Conservation (phyloP, 2,797 vertebrate genomes). For the Alosa sapidissima region DNA sequence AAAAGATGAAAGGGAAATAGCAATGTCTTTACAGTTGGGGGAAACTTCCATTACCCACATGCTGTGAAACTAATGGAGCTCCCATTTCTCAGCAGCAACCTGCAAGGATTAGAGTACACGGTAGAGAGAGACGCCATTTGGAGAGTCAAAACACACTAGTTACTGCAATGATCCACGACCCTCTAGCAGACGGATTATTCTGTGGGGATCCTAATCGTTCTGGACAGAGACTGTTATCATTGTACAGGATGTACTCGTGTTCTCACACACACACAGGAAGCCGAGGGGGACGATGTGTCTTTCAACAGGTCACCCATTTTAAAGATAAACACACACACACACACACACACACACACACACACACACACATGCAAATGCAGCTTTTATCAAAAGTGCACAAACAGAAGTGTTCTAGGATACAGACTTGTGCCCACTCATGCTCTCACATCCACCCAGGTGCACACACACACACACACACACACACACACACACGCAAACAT, state of each 20-base stretch:
- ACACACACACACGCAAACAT: too few relatives aligned
- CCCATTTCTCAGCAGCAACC: conserved; percentile 3
- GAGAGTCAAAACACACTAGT: conserved; percentile 17
- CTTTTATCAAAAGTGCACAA: too few relatives aligned
- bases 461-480: too few relatives aligned
- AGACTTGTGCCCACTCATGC: too few relatives aligned
- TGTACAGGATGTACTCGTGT: neutral
- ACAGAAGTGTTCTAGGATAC: too few relatives aligned
- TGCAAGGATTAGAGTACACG: conserved; percentile 12
- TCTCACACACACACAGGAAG: neutral
- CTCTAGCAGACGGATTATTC: neutral
- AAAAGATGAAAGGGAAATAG: neutral
- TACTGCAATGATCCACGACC: neutral
- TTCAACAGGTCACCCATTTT: conserved; percentile 4
- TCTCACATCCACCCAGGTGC: too few relatives aligned
- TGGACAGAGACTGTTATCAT: neutral
- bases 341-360: neutral
- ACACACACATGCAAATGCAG: neutral
- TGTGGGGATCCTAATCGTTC: neutral
- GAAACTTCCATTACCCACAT: neutral
- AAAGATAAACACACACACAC: too few relatives aligned
- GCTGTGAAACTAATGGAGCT: conserved; percentile 6
- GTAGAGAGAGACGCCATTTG: neutral
- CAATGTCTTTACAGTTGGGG: neutral
- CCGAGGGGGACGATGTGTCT: neutral